phyloP scores from a whole-genome alignment of 2,888 invertebrate genomes.

The Tricholauxania praeusta region DNA sequence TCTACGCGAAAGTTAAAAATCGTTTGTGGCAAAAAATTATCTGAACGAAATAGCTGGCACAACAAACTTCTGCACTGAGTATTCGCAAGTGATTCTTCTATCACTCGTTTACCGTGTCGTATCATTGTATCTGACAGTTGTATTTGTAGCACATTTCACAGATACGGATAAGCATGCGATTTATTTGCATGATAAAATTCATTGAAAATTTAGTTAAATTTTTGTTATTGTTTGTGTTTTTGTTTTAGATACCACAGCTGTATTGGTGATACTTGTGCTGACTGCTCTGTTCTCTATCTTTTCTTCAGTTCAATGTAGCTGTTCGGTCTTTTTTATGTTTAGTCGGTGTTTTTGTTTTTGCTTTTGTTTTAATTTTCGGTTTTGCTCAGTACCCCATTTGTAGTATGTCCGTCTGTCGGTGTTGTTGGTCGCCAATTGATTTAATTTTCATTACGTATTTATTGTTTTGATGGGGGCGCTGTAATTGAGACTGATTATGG shows the following conservation, averaged over 20 bases:
- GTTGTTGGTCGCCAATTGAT: constrained; percentile 48
- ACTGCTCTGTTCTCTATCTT: too few relatives aligned
- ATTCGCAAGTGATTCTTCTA: constrained; percentile 1
- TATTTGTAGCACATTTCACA: constrained; percentile 15
- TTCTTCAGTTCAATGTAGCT: background rate
- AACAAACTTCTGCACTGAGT: background rate
- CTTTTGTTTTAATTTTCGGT: background rate
- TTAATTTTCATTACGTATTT: constrained; percentile 50
- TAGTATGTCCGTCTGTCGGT: background rate
- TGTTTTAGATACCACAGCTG: constrained; percentile 13
- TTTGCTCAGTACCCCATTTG: background rate
- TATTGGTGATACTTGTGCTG: too few relatives aligned
- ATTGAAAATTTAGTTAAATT: constrained; percentile 52
- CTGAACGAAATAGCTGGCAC: background rate
- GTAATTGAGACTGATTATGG: constrained; percentile 27
- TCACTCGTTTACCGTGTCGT: constrained; percentile 22
- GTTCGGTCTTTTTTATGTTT: background rate
- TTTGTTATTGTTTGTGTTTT: constrained; percentile 40
- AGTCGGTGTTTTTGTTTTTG: constrained; percentile 5
- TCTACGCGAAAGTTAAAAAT: constrained; percentile 44
- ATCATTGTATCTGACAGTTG: constrained; percentile 33
- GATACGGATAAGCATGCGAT: constrained; percentile 47
- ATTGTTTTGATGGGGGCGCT: constrained; percentile 28
- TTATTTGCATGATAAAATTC: constrained; percentile 58
- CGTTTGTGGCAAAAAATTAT: constrained; percentile 39